Base-by-base conservation (phyloP, 2,113 vertebrate species). In the Sorex fumeus region DNA sequence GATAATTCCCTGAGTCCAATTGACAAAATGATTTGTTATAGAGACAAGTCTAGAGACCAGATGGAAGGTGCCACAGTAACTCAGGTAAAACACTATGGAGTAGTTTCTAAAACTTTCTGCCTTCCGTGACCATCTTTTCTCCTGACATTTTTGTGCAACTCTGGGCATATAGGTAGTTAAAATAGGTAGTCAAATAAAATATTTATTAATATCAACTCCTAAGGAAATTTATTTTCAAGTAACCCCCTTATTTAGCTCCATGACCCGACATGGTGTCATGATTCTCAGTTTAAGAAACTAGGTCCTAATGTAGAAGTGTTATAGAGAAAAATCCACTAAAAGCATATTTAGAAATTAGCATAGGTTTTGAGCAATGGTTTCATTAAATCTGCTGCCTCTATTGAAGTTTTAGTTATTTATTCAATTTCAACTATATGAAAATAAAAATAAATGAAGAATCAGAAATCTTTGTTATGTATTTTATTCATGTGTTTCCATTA, bases 391-490 rank as follows among this genome's bases (percentile, higher is more conserved):
- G 62, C 62, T 88, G 32, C 70, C 30, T 28, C 87, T 78, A 60
- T 8, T 47, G 43, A 75, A 36, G 27, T 77, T 80, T 77, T 3
- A 81, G 30, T 81, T 75, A 88, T 75, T 85, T 88, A 76, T 81
- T 91, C 64, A 84, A 30, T 92, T 27, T 30, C 30, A 84, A 40
- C 45, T 34, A 78, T 66, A 43, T 87, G 60, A 88, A 92, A 95
- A 89, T 70, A 32, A 94, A 94, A 90, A 66, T 32, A 86, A 40
- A 66, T 27, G 47, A 87, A 76, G 13, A 88, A 67, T 64, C 62
- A 43, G 60, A 95, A 78, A 13, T 57, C 78, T 88, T 21, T 83
- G 25, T 88, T 70, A 27, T 28, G 72, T 11, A 64, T 34, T 88
- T 23, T 90, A 40, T 43, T 92, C 71, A 64, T 50, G 25, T 83